Evolutionary conservation across 2,797 vertebrate species (phyloP).

Genomic region (Epinephelus malabaricus): DNA sequence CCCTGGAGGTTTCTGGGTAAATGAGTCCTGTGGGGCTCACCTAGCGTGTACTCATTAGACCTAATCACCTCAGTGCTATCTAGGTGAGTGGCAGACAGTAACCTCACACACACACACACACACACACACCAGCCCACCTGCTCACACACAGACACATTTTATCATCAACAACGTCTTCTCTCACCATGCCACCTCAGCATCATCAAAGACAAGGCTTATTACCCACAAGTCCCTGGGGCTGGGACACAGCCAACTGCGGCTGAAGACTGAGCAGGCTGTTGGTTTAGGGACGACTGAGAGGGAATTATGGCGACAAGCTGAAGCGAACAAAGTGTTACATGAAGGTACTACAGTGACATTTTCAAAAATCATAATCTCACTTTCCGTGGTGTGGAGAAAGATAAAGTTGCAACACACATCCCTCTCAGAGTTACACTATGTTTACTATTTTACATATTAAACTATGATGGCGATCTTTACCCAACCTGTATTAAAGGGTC

Average conservation of each 20-base stretch:
- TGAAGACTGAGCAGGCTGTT: neutral
- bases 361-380: neutral
- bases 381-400: neutral
- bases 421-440: neutral
- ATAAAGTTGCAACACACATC: neutral
- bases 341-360: too few species aligned
- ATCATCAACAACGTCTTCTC: neutral
- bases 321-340: neutral
- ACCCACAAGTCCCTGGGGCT: conserved; percentile 43
- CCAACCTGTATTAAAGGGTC: too few species aligned
- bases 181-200: conserved; percentile 3
- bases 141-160: conserved; percentile 12
- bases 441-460: neutral
- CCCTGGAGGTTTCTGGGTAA: conserved; percentile 37
- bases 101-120: neutral
- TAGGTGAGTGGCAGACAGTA: conserved; percentile 5
- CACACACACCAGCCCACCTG: conserved; percentile 21
- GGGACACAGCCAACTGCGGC: neutral
- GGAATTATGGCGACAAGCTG: neutral
- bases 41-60: conserved; percentile 41
- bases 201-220: conserved; percentile 45
- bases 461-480: too few species aligned
- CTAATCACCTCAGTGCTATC: conserved; percentile 38
- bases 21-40: conserved; percentile 35
- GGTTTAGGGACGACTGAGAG: conserved; percentile 14